These are phyloP conservation scores for Pygoscelis adeliae DNA, from an alignment of 2,113 vertebrate species.

Conservation along the genomic window DNA sequence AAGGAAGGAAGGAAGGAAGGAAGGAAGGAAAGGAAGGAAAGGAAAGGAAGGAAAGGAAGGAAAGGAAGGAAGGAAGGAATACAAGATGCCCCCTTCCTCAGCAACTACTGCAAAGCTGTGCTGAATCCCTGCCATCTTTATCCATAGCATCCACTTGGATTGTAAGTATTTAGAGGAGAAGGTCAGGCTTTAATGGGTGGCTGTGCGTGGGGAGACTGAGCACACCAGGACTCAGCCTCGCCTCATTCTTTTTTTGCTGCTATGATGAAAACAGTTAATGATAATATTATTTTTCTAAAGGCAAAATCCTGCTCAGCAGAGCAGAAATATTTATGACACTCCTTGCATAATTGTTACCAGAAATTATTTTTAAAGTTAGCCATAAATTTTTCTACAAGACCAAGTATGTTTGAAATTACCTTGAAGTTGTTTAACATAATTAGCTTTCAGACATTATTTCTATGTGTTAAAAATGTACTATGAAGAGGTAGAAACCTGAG, in stretches of 20 bases:
- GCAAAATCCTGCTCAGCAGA: not conserved
- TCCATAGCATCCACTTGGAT: not conserved
- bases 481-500: constrained; percentile 46
- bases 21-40: not conserved
- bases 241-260: not conserved
- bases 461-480: constrained; percentile 21
- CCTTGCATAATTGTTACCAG: not conserved
- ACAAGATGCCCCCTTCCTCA: not conserved
- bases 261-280: not conserved
- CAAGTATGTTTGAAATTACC: constrained; percentile 24
- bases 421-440: constrained; percentile 11
- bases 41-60: not conserved
- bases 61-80: not conserved
- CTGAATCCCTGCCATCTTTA: not conserved
- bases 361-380: constrained; percentile 6
- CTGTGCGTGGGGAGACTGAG: not conserved
- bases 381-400: not conserved
- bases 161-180: not conserved
- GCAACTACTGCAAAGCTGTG: not conserved
- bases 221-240: not conserved
- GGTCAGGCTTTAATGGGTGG: not conserved
- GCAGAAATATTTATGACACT: not conserved
- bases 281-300: not conserved
- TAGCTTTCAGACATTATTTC: constrained; percentile 26
- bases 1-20: not conserved